phyloP scores from a whole-genome alignment of 1,140 invertebrate species.

The Theocolax elegans region DNA sequence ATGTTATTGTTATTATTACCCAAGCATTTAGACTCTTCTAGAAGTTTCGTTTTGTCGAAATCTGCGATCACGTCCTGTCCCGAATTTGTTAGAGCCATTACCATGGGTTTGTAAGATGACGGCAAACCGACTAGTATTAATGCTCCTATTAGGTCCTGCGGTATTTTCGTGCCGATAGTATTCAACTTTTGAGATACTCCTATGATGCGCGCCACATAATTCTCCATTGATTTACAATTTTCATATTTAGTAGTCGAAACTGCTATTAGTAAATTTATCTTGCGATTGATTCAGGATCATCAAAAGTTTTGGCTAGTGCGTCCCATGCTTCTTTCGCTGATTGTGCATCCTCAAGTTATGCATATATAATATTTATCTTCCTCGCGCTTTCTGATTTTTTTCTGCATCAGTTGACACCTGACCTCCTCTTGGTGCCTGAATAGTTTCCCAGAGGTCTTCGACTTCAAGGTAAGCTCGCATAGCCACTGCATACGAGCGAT shows the following conservation, averaged over 20 bases:
- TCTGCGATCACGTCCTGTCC: constrained; percentile 48
- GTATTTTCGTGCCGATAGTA: constrained; percentile 47
- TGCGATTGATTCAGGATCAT: constrained; percentile 41
- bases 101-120: constrained; percentile 55
- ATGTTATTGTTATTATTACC: background rate
- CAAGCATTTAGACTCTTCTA: too few relatives aligned
- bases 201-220: too few relatives aligned
- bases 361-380: background rate
- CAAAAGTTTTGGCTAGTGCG: too few relatives aligned
- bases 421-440: background rate
- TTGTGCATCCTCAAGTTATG: background rate
- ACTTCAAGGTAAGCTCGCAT: too few relatives aligned
- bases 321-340: constrained; percentile 31
- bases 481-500: too few relatives aligned
- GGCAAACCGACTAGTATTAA: constrained; percentile 55
- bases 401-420: background rate
- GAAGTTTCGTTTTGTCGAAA: constrained; percentile 40
- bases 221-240: constrained; percentile 47
- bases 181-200: constrained; percentile 44
- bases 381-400: background rate
- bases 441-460: background rate
- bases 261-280: too few relatives aligned
- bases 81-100: too few relatives aligned
- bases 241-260: constrained; percentile 42
- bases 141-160: too few relatives aligned